A percentile compares a stretch with the other conserved stretches of the same genome.
phyloP scores from a whole-genome alignment of 2,797 vertebrate genomes.

The Tachyglossus aculeatus region DNA sequence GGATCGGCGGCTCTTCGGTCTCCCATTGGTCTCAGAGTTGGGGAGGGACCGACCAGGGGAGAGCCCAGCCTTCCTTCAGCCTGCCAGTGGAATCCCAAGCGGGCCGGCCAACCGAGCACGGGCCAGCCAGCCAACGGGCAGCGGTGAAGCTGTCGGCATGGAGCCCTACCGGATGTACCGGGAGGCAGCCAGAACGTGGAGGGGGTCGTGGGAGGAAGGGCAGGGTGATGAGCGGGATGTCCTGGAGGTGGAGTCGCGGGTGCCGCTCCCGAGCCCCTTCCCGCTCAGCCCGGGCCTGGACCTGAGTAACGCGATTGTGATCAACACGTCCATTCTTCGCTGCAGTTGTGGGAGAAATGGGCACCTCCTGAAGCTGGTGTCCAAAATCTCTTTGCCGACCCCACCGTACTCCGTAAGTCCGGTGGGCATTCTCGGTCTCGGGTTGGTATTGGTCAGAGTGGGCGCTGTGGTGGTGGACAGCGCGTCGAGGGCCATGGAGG shows the following conservation, averaged over 20 bases:
- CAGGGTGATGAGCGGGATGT: slow-evolving; percentile 83
- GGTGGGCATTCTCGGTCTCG: no score
- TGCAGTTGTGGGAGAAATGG: slow-evolving; percentile 84
- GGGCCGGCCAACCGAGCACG: no score
- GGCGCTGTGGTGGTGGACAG: no score
- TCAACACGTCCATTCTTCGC: slow-evolving; percentile 92
- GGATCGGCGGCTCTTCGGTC: no score
- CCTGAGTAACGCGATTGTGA: slow-evolving; percentile 88
- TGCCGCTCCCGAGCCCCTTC: slow-evolving; percentile 92
- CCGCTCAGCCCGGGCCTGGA: slow-evolving; percentile 80
- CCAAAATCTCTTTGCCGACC: slow-evolving; percentile 94
- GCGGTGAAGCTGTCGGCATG: slow-evolving; percentile 71
- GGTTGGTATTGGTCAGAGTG: no score
- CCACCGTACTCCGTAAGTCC: slow-evolving; percentile 97
- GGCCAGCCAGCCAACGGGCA: no score
- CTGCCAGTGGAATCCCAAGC: no score
- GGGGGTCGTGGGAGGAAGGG: slow-evolving; percentile 80
- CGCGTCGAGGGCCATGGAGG: no score
- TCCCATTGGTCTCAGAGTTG: no score
- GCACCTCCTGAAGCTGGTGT: slow-evolving; percentile 91
- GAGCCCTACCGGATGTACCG: slow-evolving; percentile 87
- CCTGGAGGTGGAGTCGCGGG: slow-evolving; percentile 92
- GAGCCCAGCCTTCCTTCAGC: no score
- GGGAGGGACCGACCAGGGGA: no score
- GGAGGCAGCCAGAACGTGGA: slow-evolving; percentile 76